These are phyloP conservation scores for Coranthus polyacanthus DNA, from an alignment of 2,797 vertebrate species.

Conservation along the genomic window DNA sequence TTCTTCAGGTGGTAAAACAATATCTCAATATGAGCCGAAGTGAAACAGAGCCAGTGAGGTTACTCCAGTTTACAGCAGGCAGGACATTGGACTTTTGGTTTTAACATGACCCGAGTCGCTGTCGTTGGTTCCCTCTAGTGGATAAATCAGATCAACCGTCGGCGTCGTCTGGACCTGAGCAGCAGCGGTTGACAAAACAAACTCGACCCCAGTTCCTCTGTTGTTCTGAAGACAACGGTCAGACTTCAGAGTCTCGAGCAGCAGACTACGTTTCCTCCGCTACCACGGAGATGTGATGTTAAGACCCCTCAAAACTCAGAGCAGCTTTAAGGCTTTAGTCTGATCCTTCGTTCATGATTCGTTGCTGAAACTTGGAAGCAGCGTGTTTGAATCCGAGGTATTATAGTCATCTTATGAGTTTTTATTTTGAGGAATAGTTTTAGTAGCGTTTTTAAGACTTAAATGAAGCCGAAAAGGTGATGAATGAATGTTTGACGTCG, in stretches of 20 bases:
- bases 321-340: no score
- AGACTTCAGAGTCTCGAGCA: background rate
- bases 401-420: no score
- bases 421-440: no score
- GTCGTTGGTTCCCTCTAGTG: slow-evolving; percentile 64
- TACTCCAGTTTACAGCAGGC: background rate
- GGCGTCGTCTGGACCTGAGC: background rate
- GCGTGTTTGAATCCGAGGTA: no score
- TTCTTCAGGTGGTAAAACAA: no score
- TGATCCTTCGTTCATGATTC: no score
- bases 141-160: slow-evolving; percentile 12
- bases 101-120: background rate
- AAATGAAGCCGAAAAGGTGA: no score
- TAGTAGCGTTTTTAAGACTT: no score
- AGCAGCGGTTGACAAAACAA: slow-evolving; percentile 3
- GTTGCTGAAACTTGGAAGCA: no score
- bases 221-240: background rate
- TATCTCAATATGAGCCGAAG: no score
- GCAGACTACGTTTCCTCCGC: background rate
- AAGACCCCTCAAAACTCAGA: background rate
- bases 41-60: no score
- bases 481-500: no score
- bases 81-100: background rate
- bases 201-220: background rate
- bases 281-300: background rate